phyloP scores from a whole-genome alignment of 2,888 invertebrate species.

The Girardia tigrina region DNA sequence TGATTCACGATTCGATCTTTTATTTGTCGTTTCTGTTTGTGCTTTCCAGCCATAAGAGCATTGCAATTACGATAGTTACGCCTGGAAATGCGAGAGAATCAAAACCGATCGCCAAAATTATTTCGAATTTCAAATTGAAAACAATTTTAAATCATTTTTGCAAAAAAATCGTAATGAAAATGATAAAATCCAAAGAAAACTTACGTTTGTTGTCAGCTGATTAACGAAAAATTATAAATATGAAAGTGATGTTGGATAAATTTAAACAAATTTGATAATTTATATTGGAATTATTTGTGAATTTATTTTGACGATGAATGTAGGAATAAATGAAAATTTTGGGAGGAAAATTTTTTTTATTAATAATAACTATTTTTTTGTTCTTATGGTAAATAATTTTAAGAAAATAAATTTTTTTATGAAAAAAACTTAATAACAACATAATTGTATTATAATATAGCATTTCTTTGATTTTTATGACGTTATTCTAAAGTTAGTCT shows the following conservation, averaged over 20 bases:
- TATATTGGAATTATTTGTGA: no score
- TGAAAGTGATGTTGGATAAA: slow-evolving; percentile 23
- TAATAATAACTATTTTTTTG: no score
- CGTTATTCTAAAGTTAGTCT: no score
- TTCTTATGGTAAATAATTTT: no score
- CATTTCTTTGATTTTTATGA: no score
- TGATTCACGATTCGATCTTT: neutral
- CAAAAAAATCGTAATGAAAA: neutral
- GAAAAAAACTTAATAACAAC: no score
- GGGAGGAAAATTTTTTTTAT: no score
- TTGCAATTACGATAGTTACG: neutral
- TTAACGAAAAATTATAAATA: slow-evolving; percentile 23
- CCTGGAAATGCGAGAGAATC: neutral
- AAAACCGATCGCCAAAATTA: neutral
- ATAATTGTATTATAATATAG: no score
- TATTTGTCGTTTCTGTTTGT: slow-evolving; percentile 13
- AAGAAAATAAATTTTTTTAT: no score
- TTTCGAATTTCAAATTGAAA: neutral
- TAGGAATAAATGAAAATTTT: no score
- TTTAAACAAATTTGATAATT: slow-evolving; percentile 8
- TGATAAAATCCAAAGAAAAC: neutral
- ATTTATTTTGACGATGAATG: no score
- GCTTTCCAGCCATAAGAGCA: slow-evolving; percentile 20
- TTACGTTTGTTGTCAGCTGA: slow-evolving; percentile 20
- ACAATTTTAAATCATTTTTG: neutral